Evolutionary conservation across 2,888 invertebrate genomes (phyloP).

Genomic region (Agriopis aurantiaria): DNA sequence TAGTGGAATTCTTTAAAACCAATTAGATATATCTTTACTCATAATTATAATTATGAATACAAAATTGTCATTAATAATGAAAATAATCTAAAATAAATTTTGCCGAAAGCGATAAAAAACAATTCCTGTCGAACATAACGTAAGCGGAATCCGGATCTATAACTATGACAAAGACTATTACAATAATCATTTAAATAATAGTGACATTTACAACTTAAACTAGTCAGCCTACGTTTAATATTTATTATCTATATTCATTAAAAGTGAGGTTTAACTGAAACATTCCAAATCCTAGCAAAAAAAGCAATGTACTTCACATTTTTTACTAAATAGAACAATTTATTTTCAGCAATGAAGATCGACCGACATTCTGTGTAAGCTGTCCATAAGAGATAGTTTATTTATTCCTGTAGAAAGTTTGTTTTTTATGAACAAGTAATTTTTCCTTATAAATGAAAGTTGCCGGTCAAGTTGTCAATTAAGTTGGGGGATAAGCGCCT

Average conservation of each 20-base stretch:
- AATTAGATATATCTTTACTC: too few relatives aligned
- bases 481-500: neutral
- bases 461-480: neutral
- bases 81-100: neutral
- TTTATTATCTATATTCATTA: neutral
- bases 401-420: constrained; percentile 7
- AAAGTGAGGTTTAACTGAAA: too few relatives aligned
- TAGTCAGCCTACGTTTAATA: constrained; percentile 9
- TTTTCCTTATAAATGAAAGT: constrained; percentile 6
- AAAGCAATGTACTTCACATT: neutral
- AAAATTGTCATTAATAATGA: too few relatives aligned
- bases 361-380: neutral
- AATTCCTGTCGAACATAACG: neutral
- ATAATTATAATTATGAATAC: too few relatives aligned
- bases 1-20: too few relatives aligned
- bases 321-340: neutral
- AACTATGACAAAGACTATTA: neutral
- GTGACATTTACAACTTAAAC: constrained; percentile 1
- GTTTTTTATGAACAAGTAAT: neutral
- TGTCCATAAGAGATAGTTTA: constrained; percentile 4
- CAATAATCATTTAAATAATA: neutral
- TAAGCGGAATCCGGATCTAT: neutral
- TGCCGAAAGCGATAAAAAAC: neutral
- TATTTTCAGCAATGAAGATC: neutral
- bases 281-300: too few relatives aligned